Percentiles rank a stretch among this genome's conserved stretches.
phyloP scores from a whole-genome alignment of 2,888 invertebrate genomes.

The Drosophila buzzatii region DNA sequence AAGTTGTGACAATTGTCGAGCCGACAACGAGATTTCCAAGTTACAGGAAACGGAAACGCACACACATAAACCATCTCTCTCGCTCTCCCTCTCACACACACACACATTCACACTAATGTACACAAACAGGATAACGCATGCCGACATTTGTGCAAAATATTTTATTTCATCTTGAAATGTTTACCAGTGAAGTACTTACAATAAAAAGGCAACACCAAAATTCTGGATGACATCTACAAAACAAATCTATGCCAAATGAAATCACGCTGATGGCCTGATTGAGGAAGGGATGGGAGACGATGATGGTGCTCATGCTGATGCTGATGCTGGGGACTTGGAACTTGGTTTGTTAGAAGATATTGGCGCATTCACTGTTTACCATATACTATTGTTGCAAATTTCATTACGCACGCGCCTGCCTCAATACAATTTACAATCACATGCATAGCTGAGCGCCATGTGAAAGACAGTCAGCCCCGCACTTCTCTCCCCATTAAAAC shows the following conservation, averaged over 20 bases:
- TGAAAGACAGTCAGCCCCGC: slow-evolving; percentile 56
- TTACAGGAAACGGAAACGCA: slow-evolving; percentile 65
- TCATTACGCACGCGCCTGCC: slow-evolving; percentile 72
- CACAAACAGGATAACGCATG: slow-evolving; percentile 25
- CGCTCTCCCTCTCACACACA: slow-evolving; percentile 21
- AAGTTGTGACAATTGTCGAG: slow-evolving; percentile 72
- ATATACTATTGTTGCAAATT: slow-evolving; percentile 70
- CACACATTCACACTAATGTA: background rate
- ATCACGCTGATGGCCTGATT: slow-evolving; percentile 11
- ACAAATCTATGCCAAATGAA: slow-evolving; percentile 56
- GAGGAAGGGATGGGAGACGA: background rate
- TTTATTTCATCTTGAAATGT: slow-evolving; percentile 64
- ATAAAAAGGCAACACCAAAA: slow-evolving; percentile 66
- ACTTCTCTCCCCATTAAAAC: background rate
- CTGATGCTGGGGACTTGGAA: background rate
- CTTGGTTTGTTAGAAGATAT: background rate
- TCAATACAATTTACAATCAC: slow-evolving; percentile 77
- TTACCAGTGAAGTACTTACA: slow-evolving; percentile 64
- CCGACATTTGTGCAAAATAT: slow-evolving; percentile 59
- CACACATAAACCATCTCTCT: slow-evolving; percentile 25
- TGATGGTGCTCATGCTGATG: background rate
- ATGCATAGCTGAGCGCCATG: slow-evolving; percentile 71
- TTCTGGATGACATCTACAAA: slow-evolving; percentile 56
- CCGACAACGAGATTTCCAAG: slow-evolving; percentile 44
- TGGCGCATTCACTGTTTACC: slow-evolving; percentile 30